These are phyloP conservation scores for Podargus strigoides DNA, from an alignment of 2,797 vertebrate genomes.

Conservation along the genomic window DNA sequence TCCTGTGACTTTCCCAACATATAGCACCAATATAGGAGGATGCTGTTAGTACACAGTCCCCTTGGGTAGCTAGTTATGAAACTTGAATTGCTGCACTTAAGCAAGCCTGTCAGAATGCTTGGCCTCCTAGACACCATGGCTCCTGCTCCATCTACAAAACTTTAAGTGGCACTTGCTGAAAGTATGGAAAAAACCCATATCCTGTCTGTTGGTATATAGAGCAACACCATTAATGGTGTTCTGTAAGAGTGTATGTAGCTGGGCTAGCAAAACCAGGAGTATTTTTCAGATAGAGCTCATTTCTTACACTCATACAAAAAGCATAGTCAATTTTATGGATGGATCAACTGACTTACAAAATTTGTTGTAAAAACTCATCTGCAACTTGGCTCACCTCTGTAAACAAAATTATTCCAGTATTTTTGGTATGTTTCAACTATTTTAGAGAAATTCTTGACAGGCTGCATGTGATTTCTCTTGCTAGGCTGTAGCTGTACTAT, in stretches of 20 bases:
- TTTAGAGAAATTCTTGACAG: not conserved
- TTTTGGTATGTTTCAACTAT: not conserved
- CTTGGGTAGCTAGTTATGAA: slow-evolving; percentile 71
- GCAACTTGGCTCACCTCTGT: not conserved
- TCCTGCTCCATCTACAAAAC: slow-evolving; percentile 87
- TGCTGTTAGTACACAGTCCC: slow-evolving; percentile 61
- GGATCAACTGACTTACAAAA: not conserved
- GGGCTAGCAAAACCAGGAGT: not conserved
- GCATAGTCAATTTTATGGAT: accelerated
- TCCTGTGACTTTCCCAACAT: slow-evolving; percentile 69
- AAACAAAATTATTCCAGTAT: not conserved
- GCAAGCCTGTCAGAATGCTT: slow-evolving; percentile 72
- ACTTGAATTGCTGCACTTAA: slow-evolving; percentile 79
- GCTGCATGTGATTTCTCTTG: not conserved
- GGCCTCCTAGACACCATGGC: slow-evolving; percentile 80
- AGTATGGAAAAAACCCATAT: slow-evolving; percentile 87
- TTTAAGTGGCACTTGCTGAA: slow-evolving; percentile 80
- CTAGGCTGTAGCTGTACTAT: not conserved
- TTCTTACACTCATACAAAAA: not conserved
- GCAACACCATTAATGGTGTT: slow-evolving; percentile 41
- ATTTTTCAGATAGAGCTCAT: not conserved
- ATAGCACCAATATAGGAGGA: slow-evolving; percentile 46
- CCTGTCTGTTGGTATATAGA: slow-evolving; percentile 78
- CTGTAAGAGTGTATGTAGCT: not conserved
- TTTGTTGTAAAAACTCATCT: not conserved